Conservation (phyloP, 2,888 invertebrate genomes). For the Ochlodes sylvanus region DNA sequence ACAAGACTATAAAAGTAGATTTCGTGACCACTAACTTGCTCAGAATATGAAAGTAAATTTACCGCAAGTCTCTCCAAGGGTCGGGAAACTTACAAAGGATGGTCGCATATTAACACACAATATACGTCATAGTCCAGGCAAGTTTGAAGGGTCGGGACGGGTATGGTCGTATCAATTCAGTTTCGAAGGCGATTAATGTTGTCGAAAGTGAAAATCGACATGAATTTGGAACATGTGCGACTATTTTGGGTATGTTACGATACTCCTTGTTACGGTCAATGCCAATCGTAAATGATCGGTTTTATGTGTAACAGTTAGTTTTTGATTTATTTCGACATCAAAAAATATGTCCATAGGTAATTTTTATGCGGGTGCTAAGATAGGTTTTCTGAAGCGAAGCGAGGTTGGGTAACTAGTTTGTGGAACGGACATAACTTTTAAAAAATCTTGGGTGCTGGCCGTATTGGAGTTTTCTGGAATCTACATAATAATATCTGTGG, state of each 20-base stretch:
- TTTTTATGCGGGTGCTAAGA: no score
- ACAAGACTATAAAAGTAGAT: not conserved
- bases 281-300: no score
- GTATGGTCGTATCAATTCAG: not conserved
- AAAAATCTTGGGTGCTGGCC: no score
- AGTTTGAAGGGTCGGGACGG: not conserved
- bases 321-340: no score
- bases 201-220: not conserved
- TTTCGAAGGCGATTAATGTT: not conserved
- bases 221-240: not conserved
- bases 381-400: not conserved
- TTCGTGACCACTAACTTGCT: conserved; percentile 10
- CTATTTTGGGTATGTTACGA: not conserved
- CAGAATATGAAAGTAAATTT: conserved; percentile 17
- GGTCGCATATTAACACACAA: conserved; percentile 24
- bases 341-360: no score
- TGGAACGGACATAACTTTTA: no score
- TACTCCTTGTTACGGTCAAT: no score
- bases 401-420: not conserved
- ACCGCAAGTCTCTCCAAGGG: conserved; percentile 19
- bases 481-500: no score
- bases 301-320: no score
- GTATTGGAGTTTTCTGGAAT: no score
- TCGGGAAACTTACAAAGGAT: conserved; percentile 17
- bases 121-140: conserved; percentile 1